phyloP scores from a whole-genome alignment of 2,888 invertebrate species.

The Spatulosminthurus flaviceps region DNA sequence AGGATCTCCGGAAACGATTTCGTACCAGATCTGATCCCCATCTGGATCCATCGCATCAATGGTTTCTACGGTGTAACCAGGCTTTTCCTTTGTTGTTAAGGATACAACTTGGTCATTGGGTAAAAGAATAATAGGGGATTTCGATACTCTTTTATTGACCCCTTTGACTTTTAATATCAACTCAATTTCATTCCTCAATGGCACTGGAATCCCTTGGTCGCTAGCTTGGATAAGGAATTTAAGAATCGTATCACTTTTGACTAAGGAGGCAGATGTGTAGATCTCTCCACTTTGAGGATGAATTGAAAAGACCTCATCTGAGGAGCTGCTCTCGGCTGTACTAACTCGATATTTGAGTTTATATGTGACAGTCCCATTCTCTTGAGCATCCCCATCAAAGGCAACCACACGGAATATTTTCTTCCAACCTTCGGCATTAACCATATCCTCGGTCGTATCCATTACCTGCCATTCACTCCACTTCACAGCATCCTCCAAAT shows the following conservation, averaged over 20 bases:
- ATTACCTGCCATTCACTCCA: conserved; percentile 63
- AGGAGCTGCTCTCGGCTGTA: conserved; percentile 52
- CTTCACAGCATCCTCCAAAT: conserved; percentile 59
- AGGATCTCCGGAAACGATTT: conserved; percentile 76
- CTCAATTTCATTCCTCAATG: conserved; percentile 55
- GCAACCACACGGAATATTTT: conserved; percentile 76
- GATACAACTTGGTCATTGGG: conserved; percentile 75
- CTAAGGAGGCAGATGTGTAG: conserved; percentile 69
- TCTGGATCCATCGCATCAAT: conserved; percentile 88
- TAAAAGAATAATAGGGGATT: conserved; percentile 73
- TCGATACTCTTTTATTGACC: conserved; percentile 59
- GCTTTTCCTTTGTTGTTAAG: conserved; percentile 84
- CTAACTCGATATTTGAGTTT: conserved; percentile 66
- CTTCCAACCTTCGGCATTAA: conserved; percentile 57
- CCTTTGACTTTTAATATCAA: conserved; percentile 58
- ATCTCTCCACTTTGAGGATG: conserved; percentile 84
- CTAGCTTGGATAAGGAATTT: conserved; percentile 65
- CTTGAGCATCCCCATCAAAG: conserved; percentile 81
- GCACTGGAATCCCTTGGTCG: conserved; percentile 57
- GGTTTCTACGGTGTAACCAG: conserved; percentile 81
- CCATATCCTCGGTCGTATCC: conserved; percentile 48
- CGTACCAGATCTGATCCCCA: conserved; percentile 88
- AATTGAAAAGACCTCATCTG: conserved; percentile 78
- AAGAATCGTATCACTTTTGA: conserved; percentile 59
- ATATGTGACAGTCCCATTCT: conserved; percentile 85